Percentiles rank a stretch among this genome's conserved stretches.
Conservation (phyloP, 2,888 invertebrate genomes). For the Epinotia bilunana region DNA sequence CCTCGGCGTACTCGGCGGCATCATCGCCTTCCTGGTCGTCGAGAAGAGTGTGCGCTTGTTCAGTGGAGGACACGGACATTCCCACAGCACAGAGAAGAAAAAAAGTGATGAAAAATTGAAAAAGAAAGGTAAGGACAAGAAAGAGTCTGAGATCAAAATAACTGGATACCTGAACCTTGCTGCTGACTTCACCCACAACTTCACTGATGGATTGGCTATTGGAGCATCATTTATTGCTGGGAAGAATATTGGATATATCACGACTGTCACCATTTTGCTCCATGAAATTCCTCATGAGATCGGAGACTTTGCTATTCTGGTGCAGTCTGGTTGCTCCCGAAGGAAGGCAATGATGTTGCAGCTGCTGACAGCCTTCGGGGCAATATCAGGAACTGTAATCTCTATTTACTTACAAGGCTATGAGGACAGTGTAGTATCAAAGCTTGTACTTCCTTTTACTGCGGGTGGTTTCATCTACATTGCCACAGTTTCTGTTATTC, state of each 20-base stretch:
- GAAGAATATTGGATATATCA: constrained; percentile 92
- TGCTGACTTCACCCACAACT: constrained; percentile 99
- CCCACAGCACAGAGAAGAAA: constrained; percentile 83
- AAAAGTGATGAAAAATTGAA: constrained; percentile 73
- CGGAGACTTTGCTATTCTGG: constrained; percentile 99
- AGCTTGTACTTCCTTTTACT: constrained; percentile 98
- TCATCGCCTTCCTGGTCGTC: constrained; percentile 95
- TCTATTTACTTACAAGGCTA: constrained; percentile 93
- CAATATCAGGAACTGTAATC: constrained; percentile 95
- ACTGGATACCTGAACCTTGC: constrained; percentile 97
- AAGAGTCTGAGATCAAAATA: constrained; percentile 75
- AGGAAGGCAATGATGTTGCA: constrained; percentile 98
- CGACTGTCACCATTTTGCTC: constrained; percentile 97
- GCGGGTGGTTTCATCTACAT: constrained; percentile 99
- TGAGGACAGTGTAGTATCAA: constrained; percentile 87
- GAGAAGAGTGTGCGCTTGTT: constrained; percentile 96
- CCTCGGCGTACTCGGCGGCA: constrained; percentile 96
- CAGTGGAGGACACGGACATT: constrained; percentile 92
- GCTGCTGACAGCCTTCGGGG: constrained; percentile 97
- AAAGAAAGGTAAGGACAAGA: constrained; percentile 70
- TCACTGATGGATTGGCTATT: constrained; percentile 99
- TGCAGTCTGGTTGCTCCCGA: constrained; percentile 97
- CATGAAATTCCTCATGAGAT: constrained; percentile 99
- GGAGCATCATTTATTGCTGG: constrained; percentile 99
- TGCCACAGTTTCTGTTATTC: constrained; percentile 99